Base-by-base conservation (phyloP, 64 coral and sea anemone genomes). In the Stichodactyla helianthus region DNA sequence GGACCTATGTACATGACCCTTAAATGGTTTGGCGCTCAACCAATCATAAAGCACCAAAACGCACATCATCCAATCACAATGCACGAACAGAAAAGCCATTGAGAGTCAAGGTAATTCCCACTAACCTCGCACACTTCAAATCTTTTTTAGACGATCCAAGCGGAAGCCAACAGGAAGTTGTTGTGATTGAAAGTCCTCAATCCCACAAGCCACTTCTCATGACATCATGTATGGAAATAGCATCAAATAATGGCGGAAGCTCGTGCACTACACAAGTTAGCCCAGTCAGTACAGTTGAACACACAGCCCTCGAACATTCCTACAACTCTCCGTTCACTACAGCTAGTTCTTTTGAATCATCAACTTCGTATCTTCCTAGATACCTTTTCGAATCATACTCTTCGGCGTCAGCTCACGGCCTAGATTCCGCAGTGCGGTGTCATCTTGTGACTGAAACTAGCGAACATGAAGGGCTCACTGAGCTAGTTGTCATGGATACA, bases 401-500 rank as follows among this genome's bases (percentile, higher is more conserved):
- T 6, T 81, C 52, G 8, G 25, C 5, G 50, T 52, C 77, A 5
- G 14, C 6, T 52, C 51, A 52, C 4, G 35, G 15, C 19, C 16
- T 81, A 1, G 50, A 81, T 18, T n/a, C 78, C 0, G 18, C 78
- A 16, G 78, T 81, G 51, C 35, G 31, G 17, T 81, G 78, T 53
- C 78, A 81, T 22, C 50, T 81, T 8, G 51, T 81, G 9, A 12
- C 78, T 50, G 78, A 51, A 6, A 81, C 31, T 15, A 54, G n/a
- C 52, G 78, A 81, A 81, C 78, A 81, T 10, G 77, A 44, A 52
- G 78, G 50, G 6, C 18, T 81, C 6, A 54, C 78, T 1, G 78
- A 81, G 78, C 78, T 81, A 1, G 78, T 81, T 52, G 78, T 81
- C 50, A 81, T 81, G 78, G 78, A 81, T 16, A 52, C 50, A 2